Evolutionary conservation across 2,113 vertebrate species (phyloP), one percentile per base, ranked within the genome.

Genomic region (Hypanus sabinus): DNA sequence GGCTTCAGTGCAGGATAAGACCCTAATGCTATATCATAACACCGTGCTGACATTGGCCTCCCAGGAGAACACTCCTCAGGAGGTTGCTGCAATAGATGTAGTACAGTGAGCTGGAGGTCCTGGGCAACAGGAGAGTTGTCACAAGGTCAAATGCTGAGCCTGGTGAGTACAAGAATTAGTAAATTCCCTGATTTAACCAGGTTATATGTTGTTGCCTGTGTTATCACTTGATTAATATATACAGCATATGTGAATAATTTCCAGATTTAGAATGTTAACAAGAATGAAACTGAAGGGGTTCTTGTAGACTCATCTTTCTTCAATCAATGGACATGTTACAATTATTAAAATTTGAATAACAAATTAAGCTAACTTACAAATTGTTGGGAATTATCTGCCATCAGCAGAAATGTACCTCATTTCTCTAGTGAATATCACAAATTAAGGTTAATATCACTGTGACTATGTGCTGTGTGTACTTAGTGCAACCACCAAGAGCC

Each of bases 401-500:
- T 70, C 55, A 27, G 6, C 5, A 85, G 46, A 83, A 60, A n/a
- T 88, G 57, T 62, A 16, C 2, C 3, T 75, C 70, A 73, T 75
- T 75, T 20, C 20, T 55, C 92, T 33, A 33, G 55, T 18, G 36
- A 75, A 27, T 73, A 87, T 93, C n/a, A 55, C 24, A 94, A 85
- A 14, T 91, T 60, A 88, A 38, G 18, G 88, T 94, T 57, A 73
- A 71, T 90, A 65, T 65, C 14, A 57, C 88, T 94, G n/a, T 94
- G 57, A 70, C 62, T 93, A 10, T 18, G 8, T 8, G 22, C 71
- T 65, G 10, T 38, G 65, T 83, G 18, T 38, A 12, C 90, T 87
- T 73, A 36, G 36, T 11, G 77, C 73, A 94, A n/a, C 94, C 94
- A 97, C 16, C 16, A 33, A 20, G 30, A 68, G 30, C 62, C 96